Evolutionary conservation across 2,797 vertebrate species (phyloP), one percentile per base, ranked within the genome.

Genomic region (Chrosomus eos): DNA sequence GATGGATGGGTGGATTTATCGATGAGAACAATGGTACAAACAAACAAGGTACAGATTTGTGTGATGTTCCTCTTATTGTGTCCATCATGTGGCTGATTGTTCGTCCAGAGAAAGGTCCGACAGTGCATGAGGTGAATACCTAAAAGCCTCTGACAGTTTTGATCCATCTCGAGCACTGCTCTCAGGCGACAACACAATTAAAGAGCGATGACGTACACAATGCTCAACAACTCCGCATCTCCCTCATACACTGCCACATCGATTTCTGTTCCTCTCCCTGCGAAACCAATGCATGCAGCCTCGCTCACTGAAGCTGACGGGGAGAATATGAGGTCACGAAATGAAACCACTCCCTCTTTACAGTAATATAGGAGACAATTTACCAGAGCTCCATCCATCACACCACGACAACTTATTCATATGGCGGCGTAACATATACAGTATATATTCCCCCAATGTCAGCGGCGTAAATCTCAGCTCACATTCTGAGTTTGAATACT

Each of bases 311-410:
- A 82, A 81, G 86, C 90, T 92, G 93, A 94, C 93, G 90, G 89
- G 88, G 88, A 92, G 91, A 84, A 93, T 93, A 90, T 89, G 85
- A 55, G 89, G 88, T 82, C 87, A 87, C 19, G 71, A 92, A 93
- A 94, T 94, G 92, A 94, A 92, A 92, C 89, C 60, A 86, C 85
- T 81, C 85, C 84, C 80, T 86, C 90, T 87, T 81, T 88, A 89
- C 62, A 81, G 85, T 88, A 74, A 88, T 89, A 89, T 31, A 80
- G 79, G 85, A 89, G 89, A 88, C 88, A 87, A 64, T 86, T 87
- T 90, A 87, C 90, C 85, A 86, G 74, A 73, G 78, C 82, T 78
- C 87, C 90, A 94, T 94, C 93, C 91, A 93, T 95, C 93, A 93
- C 86, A 43, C 9, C 3, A 26, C 90, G 92, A 89, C 94, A 93